Conservation (phyloP, 2,797 vertebrate genomes). For the Acropternis orthonyx region DNA sequence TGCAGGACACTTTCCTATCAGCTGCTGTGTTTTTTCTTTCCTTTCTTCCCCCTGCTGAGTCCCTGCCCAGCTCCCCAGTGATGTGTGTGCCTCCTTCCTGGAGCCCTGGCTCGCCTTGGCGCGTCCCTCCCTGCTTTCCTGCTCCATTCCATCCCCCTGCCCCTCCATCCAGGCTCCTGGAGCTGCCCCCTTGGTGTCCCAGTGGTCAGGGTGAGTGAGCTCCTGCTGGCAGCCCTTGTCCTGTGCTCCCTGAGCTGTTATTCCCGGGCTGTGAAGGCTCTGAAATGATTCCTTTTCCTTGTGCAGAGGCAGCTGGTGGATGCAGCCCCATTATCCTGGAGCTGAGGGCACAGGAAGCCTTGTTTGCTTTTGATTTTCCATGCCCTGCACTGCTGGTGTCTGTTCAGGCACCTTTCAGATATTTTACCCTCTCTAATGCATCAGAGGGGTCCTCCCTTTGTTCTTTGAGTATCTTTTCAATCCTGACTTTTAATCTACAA, state of each 20-base stretch:
- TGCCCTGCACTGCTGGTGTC: neutral
- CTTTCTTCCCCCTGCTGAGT: neutral
- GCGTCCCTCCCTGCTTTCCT: neutral
- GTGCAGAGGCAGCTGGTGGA: neutral
- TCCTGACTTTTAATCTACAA: neutral
- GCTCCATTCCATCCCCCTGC: neutral
- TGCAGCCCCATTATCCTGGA: neutral
- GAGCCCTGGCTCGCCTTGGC: neutral
- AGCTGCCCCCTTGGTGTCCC: neutral
- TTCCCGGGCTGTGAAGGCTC: neutral
- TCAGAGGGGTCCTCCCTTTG: neutral
- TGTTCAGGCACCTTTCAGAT: neutral
- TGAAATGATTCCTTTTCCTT: neutral
- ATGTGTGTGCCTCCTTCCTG: neutral
- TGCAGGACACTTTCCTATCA: neutral
- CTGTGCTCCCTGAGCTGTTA: neutral
- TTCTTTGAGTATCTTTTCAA: neutral
- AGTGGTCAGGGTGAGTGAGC: neutral
- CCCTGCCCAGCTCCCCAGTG: constrained; percentile 22
- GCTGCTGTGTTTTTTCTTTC: neutral
- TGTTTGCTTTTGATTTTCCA: neutral
- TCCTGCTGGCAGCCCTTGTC: neutral
- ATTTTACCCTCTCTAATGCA: neutral
- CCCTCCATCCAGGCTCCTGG: neutral
- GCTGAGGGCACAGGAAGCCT: neutral